A percentile compares a stretch with the other conserved stretches of the same genome.
phyloP scores from a whole-genome alignment of 2,888 invertebrate genomes.

The Oligia strigilis region DNA sequence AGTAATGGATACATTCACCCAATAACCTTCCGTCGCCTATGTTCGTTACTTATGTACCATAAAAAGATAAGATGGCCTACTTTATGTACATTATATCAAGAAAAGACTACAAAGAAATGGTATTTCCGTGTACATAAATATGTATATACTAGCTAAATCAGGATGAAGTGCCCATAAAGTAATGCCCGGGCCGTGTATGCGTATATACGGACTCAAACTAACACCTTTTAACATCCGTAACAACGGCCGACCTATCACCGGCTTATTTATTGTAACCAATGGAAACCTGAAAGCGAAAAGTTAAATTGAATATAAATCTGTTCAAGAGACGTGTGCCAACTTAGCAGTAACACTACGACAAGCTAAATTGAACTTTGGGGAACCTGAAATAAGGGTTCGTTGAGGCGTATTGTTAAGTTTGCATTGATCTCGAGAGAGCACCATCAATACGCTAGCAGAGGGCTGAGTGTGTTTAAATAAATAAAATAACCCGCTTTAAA shows the following conservation, averaged over 20 bases:
- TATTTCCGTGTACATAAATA: slow-evolving; percentile 10
- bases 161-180: slow-evolving; percentile 51
- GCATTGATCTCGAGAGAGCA: slow-evolving; percentile 47
- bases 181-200: slow-evolving; percentile 26
- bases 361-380: slow-evolving; percentile 19
- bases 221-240: slow-evolving; percentile 54
- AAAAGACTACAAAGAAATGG: slow-evolving; percentile 14
- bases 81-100: slow-evolving; percentile 14
- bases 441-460: slow-evolving; percentile 71
- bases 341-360: neutral
- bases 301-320: slow-evolving; percentile 80
- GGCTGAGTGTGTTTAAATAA: slow-evolving; percentile 76
- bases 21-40: slow-evolving; percentile 29
- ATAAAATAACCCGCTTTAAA: slow-evolving; percentile 74
- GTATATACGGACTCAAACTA: slow-evolving; percentile 34
- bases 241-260: slow-evolving; percentile 56
- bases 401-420: slow-evolving; percentile 15
- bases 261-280: slow-evolving; percentile 72
- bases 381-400: neutral
- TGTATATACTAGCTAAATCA: slow-evolving; percentile 32
- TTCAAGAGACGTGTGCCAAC: slow-evolving; percentile 61
- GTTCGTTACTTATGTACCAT: slow-evolving; percentile 35
- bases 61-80: slow-evolving; percentile 32
- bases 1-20: slow-evolving; percentile 46
- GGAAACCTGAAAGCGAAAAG: slow-evolving; percentile 74